Percentiles rank a stretch among this genome's conserved stretches.
These are phyloP conservation scores for Eriosoma lanigerum DNA, from an alignment of 1,140 invertebrate species.

Conservation along the genomic window DNA sequence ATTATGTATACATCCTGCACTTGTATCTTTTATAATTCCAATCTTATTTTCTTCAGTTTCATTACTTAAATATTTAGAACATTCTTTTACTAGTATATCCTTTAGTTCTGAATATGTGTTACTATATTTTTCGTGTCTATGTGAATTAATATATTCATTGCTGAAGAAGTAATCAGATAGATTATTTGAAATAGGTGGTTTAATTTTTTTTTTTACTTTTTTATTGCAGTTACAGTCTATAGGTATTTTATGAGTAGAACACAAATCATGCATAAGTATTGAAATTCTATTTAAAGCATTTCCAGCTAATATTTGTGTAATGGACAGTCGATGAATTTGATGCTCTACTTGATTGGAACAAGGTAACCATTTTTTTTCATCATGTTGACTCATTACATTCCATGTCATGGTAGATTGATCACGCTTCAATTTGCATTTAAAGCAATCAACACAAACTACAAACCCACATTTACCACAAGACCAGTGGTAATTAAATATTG, in stretches of 20 bases:
- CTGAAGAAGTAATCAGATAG: background rate
- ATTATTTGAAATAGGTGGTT: background rate
- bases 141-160: background rate
- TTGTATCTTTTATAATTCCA: too few species aligned
- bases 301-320: constrained; percentile 93
- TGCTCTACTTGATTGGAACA: constrained; percentile 82
- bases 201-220: background rate
- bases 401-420: background rate
- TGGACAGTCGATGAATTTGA: constrained; percentile 82
- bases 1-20: too few species aligned
- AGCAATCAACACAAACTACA: constrained; percentile 96
- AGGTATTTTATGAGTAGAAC: constrained; percentile 77
- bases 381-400: background rate
- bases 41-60: background rate
- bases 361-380: constrained; percentile 80
- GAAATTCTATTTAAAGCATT: constrained; percentile 78
- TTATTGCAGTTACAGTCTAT: constrained; percentile 74
- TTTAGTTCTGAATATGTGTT: background rate
- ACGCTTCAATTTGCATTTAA: constrained; percentile 60
- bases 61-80: background rate
- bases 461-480: constrained; percentile 96
- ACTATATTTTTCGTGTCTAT: background rate
- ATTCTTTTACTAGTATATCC: background rate
- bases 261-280: constrained; percentile 74
- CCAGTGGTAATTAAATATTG: constrained; percentile 97